Evolutionary conservation across 2,888 invertebrate species (phyloP).

Genomic region (Brachypalpus laphriformis): DNA sequence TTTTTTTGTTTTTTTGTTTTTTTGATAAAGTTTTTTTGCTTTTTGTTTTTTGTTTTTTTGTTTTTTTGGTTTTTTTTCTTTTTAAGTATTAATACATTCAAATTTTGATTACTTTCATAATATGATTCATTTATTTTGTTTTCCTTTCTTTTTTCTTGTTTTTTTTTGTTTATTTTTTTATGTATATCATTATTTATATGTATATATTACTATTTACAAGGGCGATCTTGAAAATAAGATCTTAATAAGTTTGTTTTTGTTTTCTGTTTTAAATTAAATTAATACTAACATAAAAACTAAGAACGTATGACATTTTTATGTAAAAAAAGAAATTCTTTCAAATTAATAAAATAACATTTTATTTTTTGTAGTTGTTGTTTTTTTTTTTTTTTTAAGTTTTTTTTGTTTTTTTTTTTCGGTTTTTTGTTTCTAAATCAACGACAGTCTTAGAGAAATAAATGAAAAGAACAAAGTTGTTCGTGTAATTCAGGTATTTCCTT

Average conservation of each 20-base stretch:
- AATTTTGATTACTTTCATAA: slow-evolving; percentile 72
- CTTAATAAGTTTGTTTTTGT: slow-evolving; percentile 65
- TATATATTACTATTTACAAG: slow-evolving; percentile 73
- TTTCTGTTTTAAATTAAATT: slow-evolving; percentile 69
- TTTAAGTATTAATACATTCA: slow-evolving; percentile 67
- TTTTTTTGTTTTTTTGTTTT: slow-evolving; percentile 16
- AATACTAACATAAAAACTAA: slow-evolving; percentile 74
- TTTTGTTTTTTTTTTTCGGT: slow-evolving; percentile 21
- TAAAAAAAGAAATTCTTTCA: slow-evolving; percentile 70
- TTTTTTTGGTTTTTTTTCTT: slow-evolving; percentile 6
- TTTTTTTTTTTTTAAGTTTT: slow-evolving; percentile 28
- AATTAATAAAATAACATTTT: slow-evolving; percentile 70
- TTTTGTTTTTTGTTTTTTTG: slow-evolving; percentile 9
- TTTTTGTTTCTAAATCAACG: slow-evolving; percentile 66
- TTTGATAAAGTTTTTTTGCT: slow-evolving; percentile 4
- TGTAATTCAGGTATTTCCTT: slow-evolving; percentile 68
- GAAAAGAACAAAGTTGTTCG: slow-evolving; percentile 66
- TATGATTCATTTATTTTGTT: slow-evolving; percentile 74
- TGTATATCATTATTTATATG: slow-evolving; percentile 66
- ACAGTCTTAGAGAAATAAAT: slow-evolving; percentile 74
- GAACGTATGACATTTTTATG: slow-evolving; percentile 66
- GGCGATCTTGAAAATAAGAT: slow-evolving; percentile 77
- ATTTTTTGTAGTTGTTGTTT: slow-evolving; percentile 40
- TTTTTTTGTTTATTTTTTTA: slow-evolving; percentile 20
- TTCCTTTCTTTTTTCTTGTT: slow-evolving; percentile 40